Base-by-base conservation (phyloP, 64 coral and sea anemone genomes). In the Anthopleura sola region DNA sequence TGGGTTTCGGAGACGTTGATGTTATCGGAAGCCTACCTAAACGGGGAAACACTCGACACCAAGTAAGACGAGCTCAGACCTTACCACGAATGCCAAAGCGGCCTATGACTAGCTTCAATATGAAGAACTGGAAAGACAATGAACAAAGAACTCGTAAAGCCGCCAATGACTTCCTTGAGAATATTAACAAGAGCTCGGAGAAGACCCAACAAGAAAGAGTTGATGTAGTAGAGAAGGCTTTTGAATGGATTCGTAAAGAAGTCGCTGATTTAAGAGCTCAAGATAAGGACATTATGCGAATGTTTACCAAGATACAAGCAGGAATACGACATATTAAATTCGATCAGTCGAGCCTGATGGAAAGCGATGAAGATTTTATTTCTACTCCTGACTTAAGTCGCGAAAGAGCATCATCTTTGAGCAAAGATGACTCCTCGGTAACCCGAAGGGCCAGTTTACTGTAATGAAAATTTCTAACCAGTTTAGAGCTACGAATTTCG, bases 231-330 rank as follows among this genome's bases (percentile, higher is more conserved):
- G 90, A 92, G 69, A 48, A 34, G 28, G 90, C 90, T 44, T 92
- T 92, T 54, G 79, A 92, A 37, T 92, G 90, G 90, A 87, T 92
- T 28, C 86, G 90, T 17, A 82, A 92, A 87, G 90, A 92, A 84
- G 75, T 92, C 9, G 79, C 78, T 12, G 90, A 92, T 31, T 68
- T 92, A 23, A 75, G 90, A 33, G 90, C 90, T 17, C 90, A 92
- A 87, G 90, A 92, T 78, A 92, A 92, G 54, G 90, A 92, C 31
- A 92, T 92, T 14, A 92, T 92, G 90, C 37, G 90, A 33, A 84
- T 86, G 86, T 92, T 92, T 84, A 60, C 85, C 3, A 83, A 84
- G 51, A 92, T 92, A 39, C 90, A 92, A 82, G 85, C 90, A 3
- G 90, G 85, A 78, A 92, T 92, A 83, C 29, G 90, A 20, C 86